Conservation (phyloP, 2,888 invertebrate species). For the Neoitamus cyanurus region DNA sequence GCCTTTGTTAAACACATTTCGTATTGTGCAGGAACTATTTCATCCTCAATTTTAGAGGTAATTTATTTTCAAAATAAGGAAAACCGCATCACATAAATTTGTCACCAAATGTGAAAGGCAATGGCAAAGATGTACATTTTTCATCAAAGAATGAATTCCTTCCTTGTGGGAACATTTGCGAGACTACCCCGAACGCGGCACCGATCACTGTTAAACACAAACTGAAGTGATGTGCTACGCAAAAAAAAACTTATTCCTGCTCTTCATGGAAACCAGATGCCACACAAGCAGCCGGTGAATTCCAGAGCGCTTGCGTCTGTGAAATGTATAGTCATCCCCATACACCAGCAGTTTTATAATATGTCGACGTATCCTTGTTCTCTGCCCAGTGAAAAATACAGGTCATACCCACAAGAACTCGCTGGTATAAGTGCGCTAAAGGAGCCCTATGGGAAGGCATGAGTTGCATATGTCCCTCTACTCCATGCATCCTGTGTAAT, state of each 20-base stretch:
- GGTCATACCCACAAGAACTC: slow-evolving; percentile 13
- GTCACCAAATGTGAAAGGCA: not conserved
- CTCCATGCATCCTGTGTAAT: slow-evolving; percentile 24
- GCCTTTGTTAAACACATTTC: not conserved
- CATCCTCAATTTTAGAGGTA: not conserved
- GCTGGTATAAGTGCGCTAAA: not conserved
- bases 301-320: slow-evolving; percentile 21
- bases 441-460: not conserved
- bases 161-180: not conserved
- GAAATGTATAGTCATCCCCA: slow-evolving; percentile 8
- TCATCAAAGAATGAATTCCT: not conserved
- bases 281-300: slow-evolving; percentile 43
- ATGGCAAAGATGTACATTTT: not conserved
- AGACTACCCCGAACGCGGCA: not conserved
- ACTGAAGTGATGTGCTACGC: slow-evolving; percentile 35
- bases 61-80: not conserved
- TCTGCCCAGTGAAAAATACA: not conserved
- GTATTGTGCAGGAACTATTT: not conserved
- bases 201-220: slow-evolving; percentile 19
- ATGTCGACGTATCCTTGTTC: not conserved
- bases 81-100: not conserved
- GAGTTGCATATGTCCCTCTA: slow-evolving; percentile 12
- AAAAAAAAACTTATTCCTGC: not conserved
- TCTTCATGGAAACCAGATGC: slow-evolving; percentile 34
- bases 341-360: not conserved